Percentiles rank a stretch among this genome's conserved stretches.
phyloP scores from a whole-genome alignment of 2,888 invertebrate genomes.

The Lithophane ornitopus region DNA sequence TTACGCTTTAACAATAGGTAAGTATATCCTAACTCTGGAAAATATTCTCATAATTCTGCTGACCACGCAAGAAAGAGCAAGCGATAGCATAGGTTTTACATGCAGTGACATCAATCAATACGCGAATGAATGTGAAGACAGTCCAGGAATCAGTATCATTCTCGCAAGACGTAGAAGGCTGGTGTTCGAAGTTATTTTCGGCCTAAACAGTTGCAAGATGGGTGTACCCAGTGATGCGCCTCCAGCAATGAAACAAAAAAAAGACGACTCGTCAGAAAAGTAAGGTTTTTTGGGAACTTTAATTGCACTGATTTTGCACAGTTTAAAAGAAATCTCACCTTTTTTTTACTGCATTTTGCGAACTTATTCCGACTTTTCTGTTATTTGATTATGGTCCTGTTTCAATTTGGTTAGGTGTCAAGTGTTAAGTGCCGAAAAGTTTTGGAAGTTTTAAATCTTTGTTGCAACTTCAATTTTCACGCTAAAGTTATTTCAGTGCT shows the following conservation, averaged over 20 bases:
- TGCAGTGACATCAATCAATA: constrained; percentile 45
- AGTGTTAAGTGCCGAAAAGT: neutral
- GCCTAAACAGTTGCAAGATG: constrained; percentile 13
- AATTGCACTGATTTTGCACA: neutral
- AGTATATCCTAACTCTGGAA: neutral
- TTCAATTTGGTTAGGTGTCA: neutral
- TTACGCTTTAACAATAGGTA: neutral
- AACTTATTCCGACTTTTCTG: neutral
- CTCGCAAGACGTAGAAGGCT: neutral
- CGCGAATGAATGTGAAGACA: neutral
- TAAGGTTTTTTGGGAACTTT: constrained; percentile 4
- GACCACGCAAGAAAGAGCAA: constrained; percentile 40
- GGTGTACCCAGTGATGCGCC: neutral
- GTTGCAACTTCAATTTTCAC: neutral
- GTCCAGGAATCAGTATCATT: neutral
- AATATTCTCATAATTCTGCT: constrained; percentile 1
- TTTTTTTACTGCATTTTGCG: neutral
- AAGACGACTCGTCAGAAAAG: neutral
- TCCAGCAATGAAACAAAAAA: neutral
- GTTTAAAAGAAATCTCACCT: neutral
- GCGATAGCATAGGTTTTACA: constrained; percentile 39
- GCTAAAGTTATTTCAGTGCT: neutral
- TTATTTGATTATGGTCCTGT: neutral
- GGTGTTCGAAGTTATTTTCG: neutral
- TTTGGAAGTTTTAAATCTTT: neutral